Conservation (phyloP, 2,888 invertebrate genomes). For the Chouioia cunea region DNA sequence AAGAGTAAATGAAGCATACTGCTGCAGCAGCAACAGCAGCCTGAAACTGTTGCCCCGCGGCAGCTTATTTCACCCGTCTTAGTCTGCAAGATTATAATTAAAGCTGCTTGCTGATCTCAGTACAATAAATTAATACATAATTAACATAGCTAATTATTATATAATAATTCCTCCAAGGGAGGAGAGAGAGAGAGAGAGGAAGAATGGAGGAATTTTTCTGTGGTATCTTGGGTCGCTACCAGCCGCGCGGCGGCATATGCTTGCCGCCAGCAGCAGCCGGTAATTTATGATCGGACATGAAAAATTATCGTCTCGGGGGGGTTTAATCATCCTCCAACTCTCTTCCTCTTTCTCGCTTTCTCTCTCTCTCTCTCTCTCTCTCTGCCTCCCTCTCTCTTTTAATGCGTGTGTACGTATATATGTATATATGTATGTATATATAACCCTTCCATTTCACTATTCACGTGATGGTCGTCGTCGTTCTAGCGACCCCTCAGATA, state of each 20-base stretch:
- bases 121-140: slow-evolving; percentile 68
- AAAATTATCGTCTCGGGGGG: slow-evolving; percentile 66
- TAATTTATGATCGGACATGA: slow-evolving; percentile 68
- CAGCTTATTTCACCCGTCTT: slow-evolving; percentile 25
- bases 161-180: slow-evolving; percentile 60
- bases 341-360: slow-evolving; percentile 50
- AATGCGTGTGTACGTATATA: not conserved
- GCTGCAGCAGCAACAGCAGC: not conserved
- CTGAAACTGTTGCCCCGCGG: slow-evolving; percentile 14
- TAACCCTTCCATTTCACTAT: slow-evolving; percentile 30
- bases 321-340: slow-evolving; percentile 65
- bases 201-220: slow-evolving; percentile 48
- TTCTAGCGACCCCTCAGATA: too few species aligned
- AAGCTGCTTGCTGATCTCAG: slow-evolving; percentile 64
- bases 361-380: slow-evolving; percentile 48
- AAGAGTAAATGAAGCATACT: slow-evolving; percentile 17
- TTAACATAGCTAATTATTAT: slow-evolving; percentile 69
- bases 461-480: too few species aligned
- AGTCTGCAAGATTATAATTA: slow-evolving; percentile 65
- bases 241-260: slow-evolving; percentile 45
- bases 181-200: slow-evolving; percentile 56
- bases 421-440: slow-evolving; percentile 10
- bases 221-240: slow-evolving; percentile 24
- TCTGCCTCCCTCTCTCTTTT: slow-evolving; percentile 44
- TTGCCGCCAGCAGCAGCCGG: slow-evolving; percentile 48